These are phyloP conservation scores for Agrilus planipennis DNA, from an alignment of 1,140 invertebrate genomes.

Conservation along the genomic window DNA sequence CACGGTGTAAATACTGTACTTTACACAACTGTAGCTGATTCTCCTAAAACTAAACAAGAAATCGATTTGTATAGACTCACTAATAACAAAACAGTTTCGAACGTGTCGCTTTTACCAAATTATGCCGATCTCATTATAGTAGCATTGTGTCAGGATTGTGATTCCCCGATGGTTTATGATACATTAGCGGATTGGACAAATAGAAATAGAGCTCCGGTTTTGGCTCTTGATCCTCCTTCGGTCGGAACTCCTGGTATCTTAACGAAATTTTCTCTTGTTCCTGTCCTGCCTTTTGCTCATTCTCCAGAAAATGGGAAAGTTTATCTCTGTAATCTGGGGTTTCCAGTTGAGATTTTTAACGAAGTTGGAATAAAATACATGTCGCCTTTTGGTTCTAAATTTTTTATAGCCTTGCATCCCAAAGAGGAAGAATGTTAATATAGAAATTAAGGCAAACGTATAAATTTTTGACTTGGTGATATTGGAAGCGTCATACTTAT, in stretches of 20 bases:
- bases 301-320: conserved; percentile 60
- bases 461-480: no score
- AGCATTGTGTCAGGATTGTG: conserved; percentile 44
- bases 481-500: no score
- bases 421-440: conserved; percentile 29
- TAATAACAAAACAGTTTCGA: conserved; percentile 40
- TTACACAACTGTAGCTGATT: conserved; percentile 35
- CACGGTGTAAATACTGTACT: conserved; percentile 67
- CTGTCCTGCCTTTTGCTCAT: conserved; percentile 63
- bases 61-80: conserved; percentile 50
- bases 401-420: conserved; percentile 72
- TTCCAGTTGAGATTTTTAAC: conserved; percentile 64
- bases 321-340: conserved; percentile 76
- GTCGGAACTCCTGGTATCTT: conserved; percentile 50
- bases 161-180: conserved; percentile 30
- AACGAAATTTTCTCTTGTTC: conserved; percentile 63
- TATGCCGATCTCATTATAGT: conserved; percentile 58
- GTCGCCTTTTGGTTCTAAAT: conserved; percentile 80
- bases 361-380: conserved; percentile 69
- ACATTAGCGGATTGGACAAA: conserved; percentile 51
- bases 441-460: not conserved
- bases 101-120: conserved; percentile 44
- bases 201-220: conserved; percentile 60
- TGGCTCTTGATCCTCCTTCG: conserved; percentile 70
- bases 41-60: conserved; percentile 37